phyloP scores from a whole-genome alignment of 2,888 invertebrate species.

The Caenorhabditis afra region DNA sequence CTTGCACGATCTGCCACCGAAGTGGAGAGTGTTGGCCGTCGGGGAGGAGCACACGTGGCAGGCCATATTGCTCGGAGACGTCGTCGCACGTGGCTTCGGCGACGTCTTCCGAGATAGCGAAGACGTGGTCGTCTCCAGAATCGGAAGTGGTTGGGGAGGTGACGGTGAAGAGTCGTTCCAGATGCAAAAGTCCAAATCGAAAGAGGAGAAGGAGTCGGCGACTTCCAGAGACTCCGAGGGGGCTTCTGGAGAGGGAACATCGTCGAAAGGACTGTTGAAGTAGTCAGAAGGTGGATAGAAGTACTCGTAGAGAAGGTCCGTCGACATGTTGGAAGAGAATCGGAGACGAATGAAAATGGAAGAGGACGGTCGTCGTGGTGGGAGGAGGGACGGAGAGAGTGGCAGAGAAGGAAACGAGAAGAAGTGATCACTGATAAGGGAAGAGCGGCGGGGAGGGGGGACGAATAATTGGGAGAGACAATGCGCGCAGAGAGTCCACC shows the following conservation, averaged over 20 bases:
- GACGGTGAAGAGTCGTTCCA: conserved; percentile 28
- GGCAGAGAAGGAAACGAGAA: conserved; percentile 40
- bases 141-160: conserved; percentile 3
- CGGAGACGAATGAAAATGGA: conserved; percentile 17
- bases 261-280: conserved; percentile 42
- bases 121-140: conserved; percentile 1
- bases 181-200: conserved; percentile 40
- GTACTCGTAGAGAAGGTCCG: conserved; percentile 58
- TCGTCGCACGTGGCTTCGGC: conserved; percentile 27
- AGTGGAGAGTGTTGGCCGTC: conserved; percentile 67
- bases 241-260: conserved; percentile 27
- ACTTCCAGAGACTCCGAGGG: conserved; percentile 1
- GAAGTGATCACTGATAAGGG: conserved; percentile 45
- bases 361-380: background rate
- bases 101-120: too few species aligned
- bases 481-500: background rate
- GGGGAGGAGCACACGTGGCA: conserved; percentile 70
- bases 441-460: conserved; percentile 5
- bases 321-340: conserved; percentile 13
- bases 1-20: conserved; percentile 66
- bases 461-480: conserved; percentile 31
- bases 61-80: conserved; percentile 18
- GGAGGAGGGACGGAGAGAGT: conserved; percentile 15
- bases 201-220: conserved; percentile 9
- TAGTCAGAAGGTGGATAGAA: conserved; percentile 51